Base-by-base conservation (phyloP, 1,140 invertebrate genomes). In the Drosophila jambulina region DNA sequence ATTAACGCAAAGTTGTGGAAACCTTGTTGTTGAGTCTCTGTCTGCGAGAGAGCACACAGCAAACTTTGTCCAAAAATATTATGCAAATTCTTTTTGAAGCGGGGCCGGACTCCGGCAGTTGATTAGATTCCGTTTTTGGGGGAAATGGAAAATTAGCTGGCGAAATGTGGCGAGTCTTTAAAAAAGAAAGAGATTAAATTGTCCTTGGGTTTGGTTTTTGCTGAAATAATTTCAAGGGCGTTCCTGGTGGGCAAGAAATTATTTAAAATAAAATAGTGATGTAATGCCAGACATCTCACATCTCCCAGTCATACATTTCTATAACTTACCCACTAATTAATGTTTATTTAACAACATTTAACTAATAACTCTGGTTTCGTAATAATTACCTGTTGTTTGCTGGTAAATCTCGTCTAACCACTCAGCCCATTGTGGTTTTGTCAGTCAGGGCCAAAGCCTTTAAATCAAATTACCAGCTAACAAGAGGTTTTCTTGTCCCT, bases 1-100 rank as follows among this genome's bases (percentile, higher is more conserved):
- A 88, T 88, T 88, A 90, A 90, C 85, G 85, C 85, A 88, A 90
- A 87, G 78, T 90, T 88, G 84, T 88, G 84, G 78, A 85, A 85
- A 84, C 53, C 53, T 56, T 78, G 74, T 82, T 87, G 71, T 58
- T 56, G 42, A 42, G 69, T 38, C 75, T 82, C 79, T 79, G 58
- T 49, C 34, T 61, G 58, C 10, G 17, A 15, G 62, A 36, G 23
- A 45, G 69, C 63, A 42, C 46, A 29, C 56, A 43, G 36, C 27
- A 36, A 67, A 86, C 75, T 76, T 86, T 74, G 48, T 77, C 62
- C 67, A 58, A 80, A 88, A 82, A 90, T 85, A 86, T 79, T 91
- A 90, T 90, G 85, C 64, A 58, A 90, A 91, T 88, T 82, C 65
- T 36, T 56, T 63, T 56, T 51, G 27, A 59, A 40, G 69, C 65